Conservation (phyloP, 2,888 invertebrate species). For the Homarus gammarus region DNA sequence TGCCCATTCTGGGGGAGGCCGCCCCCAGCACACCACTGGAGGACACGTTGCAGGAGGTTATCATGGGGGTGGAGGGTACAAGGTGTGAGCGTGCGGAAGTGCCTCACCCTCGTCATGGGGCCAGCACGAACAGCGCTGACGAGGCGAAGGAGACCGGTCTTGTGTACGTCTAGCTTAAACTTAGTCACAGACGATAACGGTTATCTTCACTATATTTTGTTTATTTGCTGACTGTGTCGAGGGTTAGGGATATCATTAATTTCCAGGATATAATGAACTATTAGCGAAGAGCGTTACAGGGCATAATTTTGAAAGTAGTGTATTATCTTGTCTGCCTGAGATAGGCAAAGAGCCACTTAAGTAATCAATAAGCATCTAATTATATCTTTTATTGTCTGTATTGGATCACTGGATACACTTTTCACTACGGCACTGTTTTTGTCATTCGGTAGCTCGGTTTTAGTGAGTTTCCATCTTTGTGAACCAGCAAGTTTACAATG, state of each 20-base stretch:
- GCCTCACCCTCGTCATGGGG: not conserved
- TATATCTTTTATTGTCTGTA: not conserved
- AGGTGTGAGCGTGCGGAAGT: not conserved
- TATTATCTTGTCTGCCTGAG: too few relatives aligned
- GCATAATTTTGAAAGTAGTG: not conserved
- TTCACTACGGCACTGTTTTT: too few relatives aligned
- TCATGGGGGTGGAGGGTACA: not conserved
- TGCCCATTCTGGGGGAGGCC: not conserved
- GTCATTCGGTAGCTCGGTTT: not conserved
- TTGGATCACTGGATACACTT: not conserved
- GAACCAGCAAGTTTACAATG: not conserved
- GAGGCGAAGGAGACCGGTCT: not conserved
- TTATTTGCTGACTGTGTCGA: not conserved
- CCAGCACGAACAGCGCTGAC: not conserved
- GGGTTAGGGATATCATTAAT: too few relatives aligned
- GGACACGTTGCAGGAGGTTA: not conserved
- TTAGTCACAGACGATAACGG: not conserved
- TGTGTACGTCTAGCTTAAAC: not conserved
- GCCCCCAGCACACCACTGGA: constrained; percentile 12
- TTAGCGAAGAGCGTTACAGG: too few relatives aligned
- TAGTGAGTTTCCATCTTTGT: not conserved
- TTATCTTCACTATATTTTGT: not conserved
- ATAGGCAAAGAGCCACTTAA: too few relatives aligned
- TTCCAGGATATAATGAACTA: too few relatives aligned
- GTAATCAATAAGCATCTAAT: not conserved